Evolutionary conservation across 2,888 invertebrate genomes (phyloP), one percentile per base, ranked within the genome.

Genomic region (Hypomecis atomaria): DNA sequence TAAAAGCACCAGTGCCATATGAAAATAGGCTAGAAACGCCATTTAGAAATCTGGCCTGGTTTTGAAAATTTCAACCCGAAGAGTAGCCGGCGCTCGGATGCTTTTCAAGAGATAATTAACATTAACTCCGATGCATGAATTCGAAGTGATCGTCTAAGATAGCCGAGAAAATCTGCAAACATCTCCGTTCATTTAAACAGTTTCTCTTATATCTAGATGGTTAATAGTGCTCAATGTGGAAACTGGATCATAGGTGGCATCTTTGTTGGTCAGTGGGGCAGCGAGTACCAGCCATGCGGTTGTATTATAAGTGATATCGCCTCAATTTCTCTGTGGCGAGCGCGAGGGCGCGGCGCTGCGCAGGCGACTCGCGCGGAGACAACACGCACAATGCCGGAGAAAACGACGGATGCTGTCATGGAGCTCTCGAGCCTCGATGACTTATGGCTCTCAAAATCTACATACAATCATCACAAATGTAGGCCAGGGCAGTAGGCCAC

Each of bases 381-480:
- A 72, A 66, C 75, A 72, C 75, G 75, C 74, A 86, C 85, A 86
- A 89, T 86, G 83, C 79, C 73, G 84, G 89, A 88, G 90, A 88
- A 90, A 89, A 87, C 86, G 81, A 78, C 83, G 82, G 85, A 89
- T 88, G 87, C 87, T 92, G 89, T 90, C 89, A 90, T 88, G 88
- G 77, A 74, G 76, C 79, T 82, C 82, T 79, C 80, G 79, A 74
- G 66, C 73, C 75, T 77, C 77, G 84, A 77, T 89, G 84, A 89
- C 86, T 88, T 90, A 89, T 87, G 86, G 82, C 87, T 89, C 87
- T 87, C 86, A 87, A 87, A 90, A 92, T 92, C 90, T 90, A 89
- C 91, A 91, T 91, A 92, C 90, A 92, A 91, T 92, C 86, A 88
- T 87, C 84, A 82, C 72, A 75, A 67, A 89, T 85, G 89, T 91